Evolutionary conservation across 2,797 vertebrate genomes (phyloP), one percentile per base, ranked within the genome.

Genomic region (Danio aesculapii): DNA sequence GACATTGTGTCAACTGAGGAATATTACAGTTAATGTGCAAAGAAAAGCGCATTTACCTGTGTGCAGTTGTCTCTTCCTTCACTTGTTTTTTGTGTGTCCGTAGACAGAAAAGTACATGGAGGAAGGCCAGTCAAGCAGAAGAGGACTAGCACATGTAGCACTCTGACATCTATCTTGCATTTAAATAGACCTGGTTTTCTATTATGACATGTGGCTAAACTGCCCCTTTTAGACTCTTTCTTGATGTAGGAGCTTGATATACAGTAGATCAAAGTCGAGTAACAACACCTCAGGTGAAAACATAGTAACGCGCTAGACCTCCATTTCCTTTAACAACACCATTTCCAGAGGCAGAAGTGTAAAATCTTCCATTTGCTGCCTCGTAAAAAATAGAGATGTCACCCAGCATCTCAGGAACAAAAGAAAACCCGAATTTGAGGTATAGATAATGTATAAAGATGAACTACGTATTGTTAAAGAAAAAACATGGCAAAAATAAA

Each of bases 361-460:
- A 81, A 82, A 75, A 79, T 87, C 84, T 79, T 84, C 86, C 74
- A 70, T 63, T 81, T 70, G 55, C 69, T 17, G 13, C 73, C 53
- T 83, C 61, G 8, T 86, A 87, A 91, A 89, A 82, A 79, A 49
- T 9, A 82, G 58, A 85, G 47, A 81, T 79, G 70, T 82, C 75
- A 70, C 9, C 44, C 17, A 55, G 19, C 11, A 61, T 50, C 50
- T 77, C 19, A 8, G 8, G 53, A 58, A n/a, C 1, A 30, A 30
- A 30, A 30, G 3, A 46, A 83, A 70, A 71, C n/a, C n/a, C 46
- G 50, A 73, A 73, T 72, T 49, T 16, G 39, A 71, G 52, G 10
- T 44, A 44, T 55, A 43, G 49, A 49, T 21, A 30, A 50, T 5
- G 21, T 8, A 13, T 43, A 43, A 41, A 53, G 61, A 1, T 3